Evolutionary conservation across 2,113 vertebrate species (phyloP).

Genomic region (Plecotus auritus): DNA sequence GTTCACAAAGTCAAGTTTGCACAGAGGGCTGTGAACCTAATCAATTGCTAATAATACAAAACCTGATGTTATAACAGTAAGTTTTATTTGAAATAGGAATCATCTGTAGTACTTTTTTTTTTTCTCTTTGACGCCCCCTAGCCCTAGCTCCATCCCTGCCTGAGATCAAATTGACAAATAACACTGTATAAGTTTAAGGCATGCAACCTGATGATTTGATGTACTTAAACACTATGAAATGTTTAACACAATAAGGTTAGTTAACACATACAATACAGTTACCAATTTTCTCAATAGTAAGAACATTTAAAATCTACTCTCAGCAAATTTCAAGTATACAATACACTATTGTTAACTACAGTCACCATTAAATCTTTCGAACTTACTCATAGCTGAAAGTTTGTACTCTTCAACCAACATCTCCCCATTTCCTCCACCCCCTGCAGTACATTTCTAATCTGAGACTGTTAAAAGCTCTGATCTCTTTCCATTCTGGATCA

Average conservation of each 20-base stretch:
- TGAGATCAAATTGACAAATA: background rate
- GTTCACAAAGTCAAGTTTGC: background rate
- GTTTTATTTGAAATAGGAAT: constrained; percentile 14
- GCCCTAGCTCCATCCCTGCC: no score
- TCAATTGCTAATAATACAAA: background rate
- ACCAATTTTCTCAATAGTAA: background rate
- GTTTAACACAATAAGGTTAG: background rate
- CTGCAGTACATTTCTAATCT: background rate
- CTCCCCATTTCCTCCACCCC: background rate
- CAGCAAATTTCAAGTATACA: background rate
- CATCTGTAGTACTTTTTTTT: background rate
- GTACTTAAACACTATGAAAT: background rate
- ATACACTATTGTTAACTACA: background rate
- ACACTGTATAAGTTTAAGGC: background rate
- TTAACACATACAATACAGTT: background rate
- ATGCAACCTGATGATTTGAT: background rate
- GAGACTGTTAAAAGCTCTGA: background rate
- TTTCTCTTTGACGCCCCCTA: background rate
- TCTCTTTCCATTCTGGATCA: background rate
- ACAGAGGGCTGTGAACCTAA: background rate
- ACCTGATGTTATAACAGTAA: background rate
- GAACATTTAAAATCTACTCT: background rate
- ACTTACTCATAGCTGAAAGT: background rate
- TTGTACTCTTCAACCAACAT: background rate
- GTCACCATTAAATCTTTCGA: background rate